A percentile compares a stretch with the other conserved stretches of the same genome.
phyloP scores from a whole-genome alignment of 1,140 invertebrate genomes.

The Nautilus pompilius region DNA sequence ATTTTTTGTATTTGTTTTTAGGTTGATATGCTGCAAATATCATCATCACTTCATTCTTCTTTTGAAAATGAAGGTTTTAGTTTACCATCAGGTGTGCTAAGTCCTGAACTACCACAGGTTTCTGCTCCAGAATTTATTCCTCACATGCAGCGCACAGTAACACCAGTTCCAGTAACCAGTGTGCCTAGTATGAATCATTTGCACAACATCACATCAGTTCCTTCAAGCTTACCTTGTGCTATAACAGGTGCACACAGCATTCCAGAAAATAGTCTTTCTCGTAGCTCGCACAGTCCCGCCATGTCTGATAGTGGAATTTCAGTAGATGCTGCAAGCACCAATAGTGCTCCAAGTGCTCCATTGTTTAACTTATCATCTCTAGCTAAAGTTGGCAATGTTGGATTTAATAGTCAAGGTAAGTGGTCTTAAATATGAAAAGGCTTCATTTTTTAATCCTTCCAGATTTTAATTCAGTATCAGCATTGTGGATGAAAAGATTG shows the following conservation, averaged over 20 bases:
- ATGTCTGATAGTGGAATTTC: conserved; percentile 56
- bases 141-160: conserved; percentile 7
- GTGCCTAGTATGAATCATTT: not conserved
- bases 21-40: conserved; percentile 23
- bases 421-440: not conserved
- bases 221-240: conserved; percentile 9
- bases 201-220: conserved; percentile 7
- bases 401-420: conserved; percentile 1
- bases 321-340: conserved; percentile 64
- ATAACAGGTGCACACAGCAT: conserved; percentile 11
- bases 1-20: conserved; percentile 8
- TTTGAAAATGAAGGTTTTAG: conserved; percentile 53
- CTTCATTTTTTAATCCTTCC: no score
- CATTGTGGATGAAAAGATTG: no score
- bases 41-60: conserved; percentile 48
- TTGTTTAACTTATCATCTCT: conserved; percentile 38
- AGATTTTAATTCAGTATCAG: no score
- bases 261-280: conserved; percentile 23
- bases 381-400: not conserved
- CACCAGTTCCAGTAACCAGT: conserved; percentile 16
- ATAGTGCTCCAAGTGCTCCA: conserved; percentile 67
- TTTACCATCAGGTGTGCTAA: conserved; percentile 54
- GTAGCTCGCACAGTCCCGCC: conserved; percentile 47
- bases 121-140: conserved; percentile 9
- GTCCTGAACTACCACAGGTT: conserved; percentile 28